Evolutionary conservation across 2,113 vertebrate species (phyloP).

Genomic region (Tor tambroides): DNA sequence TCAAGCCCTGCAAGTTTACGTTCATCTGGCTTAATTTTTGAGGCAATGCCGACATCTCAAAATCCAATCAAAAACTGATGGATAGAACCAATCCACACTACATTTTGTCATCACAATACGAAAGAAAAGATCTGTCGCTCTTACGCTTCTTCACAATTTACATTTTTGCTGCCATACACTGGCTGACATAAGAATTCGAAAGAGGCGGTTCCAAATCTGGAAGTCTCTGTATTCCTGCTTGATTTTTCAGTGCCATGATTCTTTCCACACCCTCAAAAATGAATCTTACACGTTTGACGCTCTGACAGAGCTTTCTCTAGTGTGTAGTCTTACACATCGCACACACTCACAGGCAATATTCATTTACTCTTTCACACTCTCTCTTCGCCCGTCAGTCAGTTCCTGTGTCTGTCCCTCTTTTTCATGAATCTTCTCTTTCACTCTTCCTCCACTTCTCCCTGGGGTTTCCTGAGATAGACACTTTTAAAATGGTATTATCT

Average conservation of each 20-base stretch:
- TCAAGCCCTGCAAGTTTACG: too few relatives aligned
- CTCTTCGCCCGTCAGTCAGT: slow-evolving; percentile 12
- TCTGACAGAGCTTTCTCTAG: slow-evolving; percentile 5
- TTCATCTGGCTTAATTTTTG: too few relatives aligned
- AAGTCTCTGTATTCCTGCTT: background rate
- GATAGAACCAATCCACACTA: background rate
- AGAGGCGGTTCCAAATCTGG: background rate
- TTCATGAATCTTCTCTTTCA: slow-evolving; percentile 15
- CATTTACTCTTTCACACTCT: slow-evolving; percentile 6
- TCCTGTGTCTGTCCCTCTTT: background rate
- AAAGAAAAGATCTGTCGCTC: background rate
- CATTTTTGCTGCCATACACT: background rate
- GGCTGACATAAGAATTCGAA: background rate
- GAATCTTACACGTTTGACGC: background rate
- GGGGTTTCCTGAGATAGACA: slow-evolving; percentile 18
- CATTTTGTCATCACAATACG: background rate
- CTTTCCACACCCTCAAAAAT: slow-evolving; percentile 7
- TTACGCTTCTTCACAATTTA: background rate
- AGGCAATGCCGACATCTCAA: too few relatives aligned
- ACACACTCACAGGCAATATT: background rate
- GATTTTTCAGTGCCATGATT: background rate
- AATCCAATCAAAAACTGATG: background rate
- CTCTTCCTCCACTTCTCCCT: slow-evolving; percentile 18
- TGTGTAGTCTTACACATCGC: slow-evolving; percentile 1
- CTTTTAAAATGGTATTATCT: slow-evolving; percentile 34